phyloP scores from a whole-genome alignment of 2,888 invertebrate species.

The Eubasilissa splendida region DNA sequence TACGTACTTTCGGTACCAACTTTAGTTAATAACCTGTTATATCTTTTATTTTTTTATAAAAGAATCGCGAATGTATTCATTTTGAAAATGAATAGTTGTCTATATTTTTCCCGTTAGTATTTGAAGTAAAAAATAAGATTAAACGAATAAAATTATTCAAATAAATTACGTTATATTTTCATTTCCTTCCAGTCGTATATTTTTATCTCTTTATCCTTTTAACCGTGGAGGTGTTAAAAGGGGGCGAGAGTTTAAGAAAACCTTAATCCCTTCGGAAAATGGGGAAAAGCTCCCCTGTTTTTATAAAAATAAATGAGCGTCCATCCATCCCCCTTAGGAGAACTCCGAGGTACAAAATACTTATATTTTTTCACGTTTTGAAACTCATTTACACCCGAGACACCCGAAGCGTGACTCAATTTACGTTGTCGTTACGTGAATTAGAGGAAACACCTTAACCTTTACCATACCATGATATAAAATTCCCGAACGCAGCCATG shows the following conservation, averaged over 20 bases:
- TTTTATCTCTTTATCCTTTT: slow-evolving; percentile 34
- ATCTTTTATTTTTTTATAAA: too few species aligned
- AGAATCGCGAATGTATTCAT: too few species aligned
- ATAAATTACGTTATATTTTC: slow-evolving; percentile 11
- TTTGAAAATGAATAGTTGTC: too few species aligned
- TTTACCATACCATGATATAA: too few species aligned
- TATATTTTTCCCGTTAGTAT: too few species aligned
- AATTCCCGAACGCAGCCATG: too few species aligned
- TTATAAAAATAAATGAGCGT: slow-evolving; percentile 58
- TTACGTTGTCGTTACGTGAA: slow-evolving; percentile 53
- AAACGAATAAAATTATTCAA: background rate
- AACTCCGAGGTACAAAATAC: slow-evolving; percentile 52
- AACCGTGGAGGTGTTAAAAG: slow-evolving; percentile 42
- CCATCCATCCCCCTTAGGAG: slow-evolving; percentile 55
- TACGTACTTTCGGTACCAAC: too few species aligned
- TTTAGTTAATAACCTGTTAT: too few species aligned
- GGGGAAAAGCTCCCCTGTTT: slow-evolving; percentile 51
- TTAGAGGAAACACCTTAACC: slow-evolving; percentile 43
- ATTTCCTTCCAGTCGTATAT: background rate
- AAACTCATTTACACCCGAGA: slow-evolving; percentile 53
- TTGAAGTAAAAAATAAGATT: background rate
- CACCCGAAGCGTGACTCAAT: slow-evolving; percentile 53
- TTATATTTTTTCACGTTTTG: slow-evolving; percentile 56
- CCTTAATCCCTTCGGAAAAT: slow-evolving; percentile 53
- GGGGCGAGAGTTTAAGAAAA: slow-evolving; percentile 46